Evolutionary conservation across 2,113 vertebrate genomes (phyloP).

Genomic region (Elanoides forficatus): DNA sequence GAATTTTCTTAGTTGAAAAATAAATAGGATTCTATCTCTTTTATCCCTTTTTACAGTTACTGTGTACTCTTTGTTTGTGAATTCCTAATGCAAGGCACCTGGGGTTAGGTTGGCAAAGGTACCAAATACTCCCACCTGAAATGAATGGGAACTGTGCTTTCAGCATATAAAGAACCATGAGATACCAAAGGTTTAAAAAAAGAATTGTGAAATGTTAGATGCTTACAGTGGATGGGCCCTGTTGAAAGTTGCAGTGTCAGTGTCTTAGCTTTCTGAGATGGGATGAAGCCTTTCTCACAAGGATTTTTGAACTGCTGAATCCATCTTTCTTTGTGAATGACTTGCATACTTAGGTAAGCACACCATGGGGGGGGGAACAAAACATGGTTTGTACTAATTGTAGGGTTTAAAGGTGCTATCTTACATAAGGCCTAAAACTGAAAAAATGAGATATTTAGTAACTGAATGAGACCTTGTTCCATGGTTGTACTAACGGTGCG

Average conservation of each 20-base stretch:
- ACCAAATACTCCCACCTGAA: slow-evolving; percentile 30
- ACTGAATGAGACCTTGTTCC: not conserved
- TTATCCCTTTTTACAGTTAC: not conserved
- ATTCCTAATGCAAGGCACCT: slow-evolving; percentile 28
- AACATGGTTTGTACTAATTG: not conserved
- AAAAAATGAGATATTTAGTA: not conserved
- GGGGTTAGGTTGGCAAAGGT: slow-evolving; percentile 28
- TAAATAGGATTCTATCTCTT: not conserved
- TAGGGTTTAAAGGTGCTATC: not conserved
- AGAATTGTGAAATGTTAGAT: not conserved
- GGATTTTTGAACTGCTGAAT: not conserved
- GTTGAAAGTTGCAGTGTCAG: not conserved
- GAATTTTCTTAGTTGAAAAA: not conserved
- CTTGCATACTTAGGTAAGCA: not conserved
- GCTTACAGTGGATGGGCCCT: not conserved
- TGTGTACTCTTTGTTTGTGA: slow-evolving; percentile 34
- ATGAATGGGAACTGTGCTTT: not conserved
- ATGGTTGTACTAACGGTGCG: accelerated
- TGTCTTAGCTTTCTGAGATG: not conserved
- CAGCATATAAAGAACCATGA: not conserved
- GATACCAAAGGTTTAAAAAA: not conserved
- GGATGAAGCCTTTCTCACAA: not conserved
- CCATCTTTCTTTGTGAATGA: not conserved
- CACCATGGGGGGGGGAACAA: accelerated
- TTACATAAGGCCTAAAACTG: not conserved